Evolutionary conservation across 2,888 invertebrate species (phyloP).

Genomic region (Eretmocerus hayati): DNA sequence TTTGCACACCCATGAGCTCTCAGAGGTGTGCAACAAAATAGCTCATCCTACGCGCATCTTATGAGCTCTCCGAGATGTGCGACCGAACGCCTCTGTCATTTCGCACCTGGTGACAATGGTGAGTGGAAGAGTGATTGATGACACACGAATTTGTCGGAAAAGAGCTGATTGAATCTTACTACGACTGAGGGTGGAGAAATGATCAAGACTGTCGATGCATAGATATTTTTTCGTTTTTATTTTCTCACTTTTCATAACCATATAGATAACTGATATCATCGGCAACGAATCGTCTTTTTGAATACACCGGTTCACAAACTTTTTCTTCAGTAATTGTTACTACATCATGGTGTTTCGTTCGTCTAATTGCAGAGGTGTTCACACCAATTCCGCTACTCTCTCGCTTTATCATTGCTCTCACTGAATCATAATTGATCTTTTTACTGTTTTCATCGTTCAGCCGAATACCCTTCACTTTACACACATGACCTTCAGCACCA

Average conservation of each 20-base stretch:
- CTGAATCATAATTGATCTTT: neutral
- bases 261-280: neutral
- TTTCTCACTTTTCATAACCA: neutral
- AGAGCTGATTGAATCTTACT: too few relatives aligned
- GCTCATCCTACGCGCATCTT: too few relatives aligned
- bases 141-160: too few relatives aligned
- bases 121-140: too few relatives aligned
- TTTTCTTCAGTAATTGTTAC: neutral
- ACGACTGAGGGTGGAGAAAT: too few relatives aligned
- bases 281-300: neutral
- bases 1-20: too few relatives aligned
- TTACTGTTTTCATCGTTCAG: neutral
- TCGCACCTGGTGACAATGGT: too few relatives aligned
- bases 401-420: neutral
- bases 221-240: too few relatives aligned
- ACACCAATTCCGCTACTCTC: neutral
- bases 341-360: neutral
- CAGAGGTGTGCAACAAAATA: too few relatives aligned
- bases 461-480: neutral
- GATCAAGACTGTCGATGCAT: too few relatives aligned
- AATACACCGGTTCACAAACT: neutral
- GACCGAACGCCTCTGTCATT: too few relatives aligned
- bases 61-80: too few relatives aligned
- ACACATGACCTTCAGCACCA: neutral
- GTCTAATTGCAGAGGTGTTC: neutral